phyloP scores from a whole-genome alignment of 1,140 invertebrate genomes.

The Anastatus disparis region DNA sequence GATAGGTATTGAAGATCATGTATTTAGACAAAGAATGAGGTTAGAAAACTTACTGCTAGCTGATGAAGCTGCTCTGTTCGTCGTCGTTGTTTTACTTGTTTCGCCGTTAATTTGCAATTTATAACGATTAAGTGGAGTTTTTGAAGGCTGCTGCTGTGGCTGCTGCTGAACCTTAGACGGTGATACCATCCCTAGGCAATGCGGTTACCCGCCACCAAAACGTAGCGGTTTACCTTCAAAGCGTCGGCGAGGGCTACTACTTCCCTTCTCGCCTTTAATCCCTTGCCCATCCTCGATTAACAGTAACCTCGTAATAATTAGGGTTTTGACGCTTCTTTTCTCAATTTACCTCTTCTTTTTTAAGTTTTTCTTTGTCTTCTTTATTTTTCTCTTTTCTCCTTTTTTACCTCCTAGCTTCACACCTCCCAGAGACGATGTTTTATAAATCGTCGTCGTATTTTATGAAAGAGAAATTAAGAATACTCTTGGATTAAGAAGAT shows the following conservation, averaged over 20 bases:
- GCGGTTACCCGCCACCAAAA: slow-evolving; percentile 11
- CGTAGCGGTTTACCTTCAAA: slow-evolving; percentile 15
- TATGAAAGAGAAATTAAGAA: too few species aligned
- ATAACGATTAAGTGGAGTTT: neutral
- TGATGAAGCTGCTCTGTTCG: neutral
- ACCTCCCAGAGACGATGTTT: too few species aligned
- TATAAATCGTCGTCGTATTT: too few species aligned
- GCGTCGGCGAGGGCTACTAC: slow-evolving; percentile 8
- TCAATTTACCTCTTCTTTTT: neutral
- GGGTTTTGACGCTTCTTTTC: neutral
- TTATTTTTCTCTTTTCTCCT: neutral
- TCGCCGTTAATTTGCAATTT: neutral
- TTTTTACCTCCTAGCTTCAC: neutral
- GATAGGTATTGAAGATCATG: too few species aligned
- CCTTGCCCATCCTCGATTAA: slow-evolving; percentile 19
- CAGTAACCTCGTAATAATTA: too few species aligned
- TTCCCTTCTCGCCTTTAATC: slow-evolving; percentile 4
- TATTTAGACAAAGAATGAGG: neutral
- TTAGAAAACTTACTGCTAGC: slow-evolving; percentile 30
- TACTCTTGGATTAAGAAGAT: too few species aligned
- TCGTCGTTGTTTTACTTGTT: neutral
- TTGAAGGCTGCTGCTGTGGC: slow-evolving; percentile 33
- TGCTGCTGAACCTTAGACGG: slow-evolving; percentile 61
- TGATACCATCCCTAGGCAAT: slow-evolving; percentile 65
- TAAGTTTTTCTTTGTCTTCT: neutral